These are phyloP conservation scores for Dorcus parallelipipedus DNA, from an alignment of 2,888 invertebrate species.

Conservation along the genomic window DNA sequence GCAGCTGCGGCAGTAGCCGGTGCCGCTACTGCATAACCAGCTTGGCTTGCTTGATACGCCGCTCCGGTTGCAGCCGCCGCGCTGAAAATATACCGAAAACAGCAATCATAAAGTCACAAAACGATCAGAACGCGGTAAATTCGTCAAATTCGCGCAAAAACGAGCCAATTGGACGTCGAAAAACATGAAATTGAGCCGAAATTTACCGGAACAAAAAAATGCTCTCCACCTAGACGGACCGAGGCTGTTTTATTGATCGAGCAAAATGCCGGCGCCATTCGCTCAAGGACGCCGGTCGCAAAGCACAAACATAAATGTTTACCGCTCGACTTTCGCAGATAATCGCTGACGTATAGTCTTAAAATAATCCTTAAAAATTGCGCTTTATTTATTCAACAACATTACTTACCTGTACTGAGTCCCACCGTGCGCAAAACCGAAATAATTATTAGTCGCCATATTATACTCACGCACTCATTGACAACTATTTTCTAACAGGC, in stretches of 20 bases:
- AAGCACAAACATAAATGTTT: constrained; percentile 12
- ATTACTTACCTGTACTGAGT: constrained; percentile 82
- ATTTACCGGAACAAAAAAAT: constrained; percentile 9
- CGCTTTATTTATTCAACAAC: background rate
- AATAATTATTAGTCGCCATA: constrained; percentile 91
- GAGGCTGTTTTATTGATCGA: constrained; percentile 42
- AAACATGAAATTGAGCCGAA: background rate
- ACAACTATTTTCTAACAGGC: constrained; percentile 25
- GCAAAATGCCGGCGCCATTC: constrained; percentile 47
- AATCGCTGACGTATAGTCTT: background rate
- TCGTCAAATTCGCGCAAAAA: background rate
- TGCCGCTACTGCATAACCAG: constrained; percentile 80
- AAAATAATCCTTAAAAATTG: constrained; percentile 4
- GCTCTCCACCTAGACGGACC: constrained; percentile 15
- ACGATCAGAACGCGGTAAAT: background rate
- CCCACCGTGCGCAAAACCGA: constrained; percentile 90
- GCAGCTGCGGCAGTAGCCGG: constrained; percentile 79
- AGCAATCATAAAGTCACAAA: constrained; percentile 1
- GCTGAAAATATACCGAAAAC: constrained; percentile 43
- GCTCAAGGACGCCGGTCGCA: constrained; percentile 45
- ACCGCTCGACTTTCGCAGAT: background rate
- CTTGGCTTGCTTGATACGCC: constrained; percentile 79
- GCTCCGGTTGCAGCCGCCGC: constrained; percentile 71
- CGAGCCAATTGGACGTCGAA: background rate
- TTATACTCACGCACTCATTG: constrained; percentile 34